These are phyloP conservation scores for Norana najaformis DNA, from an alignment of 2,888 invertebrate genomes.

Conservation along the genomic window DNA sequence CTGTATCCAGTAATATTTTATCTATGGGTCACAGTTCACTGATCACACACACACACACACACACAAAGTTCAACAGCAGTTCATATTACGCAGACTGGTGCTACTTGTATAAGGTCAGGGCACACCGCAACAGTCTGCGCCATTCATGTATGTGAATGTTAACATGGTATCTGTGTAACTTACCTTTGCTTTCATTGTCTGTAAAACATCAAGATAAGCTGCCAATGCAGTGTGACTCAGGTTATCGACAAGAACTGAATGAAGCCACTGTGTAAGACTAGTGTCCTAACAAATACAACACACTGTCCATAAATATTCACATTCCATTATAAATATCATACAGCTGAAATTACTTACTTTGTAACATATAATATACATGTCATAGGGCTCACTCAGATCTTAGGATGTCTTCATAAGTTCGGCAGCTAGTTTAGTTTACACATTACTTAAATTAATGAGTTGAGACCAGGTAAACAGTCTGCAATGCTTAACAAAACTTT, in stretches of 20 bases:
- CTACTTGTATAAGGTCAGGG: neutral
- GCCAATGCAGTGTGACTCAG: conserved; percentile 72
- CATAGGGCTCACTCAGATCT: neutral
- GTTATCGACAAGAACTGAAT: conserved; percentile 73
- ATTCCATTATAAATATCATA: neutral
- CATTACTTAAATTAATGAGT: neutral
- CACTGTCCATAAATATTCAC: neutral
- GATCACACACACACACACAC: neutral
- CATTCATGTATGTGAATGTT: neutral
- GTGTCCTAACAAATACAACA: conserved; percentile 65
- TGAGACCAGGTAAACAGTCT: neutral
- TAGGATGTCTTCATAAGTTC: neutral
- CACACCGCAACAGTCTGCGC: neutral
- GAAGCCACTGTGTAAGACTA: conserved; percentile 77
- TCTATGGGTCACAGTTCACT: neutral
- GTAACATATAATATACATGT: neutral
- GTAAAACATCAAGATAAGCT: conserved; percentile 77
- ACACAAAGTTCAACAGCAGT: neutral
- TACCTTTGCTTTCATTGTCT: conserved; percentile 67
- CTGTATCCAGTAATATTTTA: no score
- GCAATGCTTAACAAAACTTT: neutral
- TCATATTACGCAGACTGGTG: neutral
- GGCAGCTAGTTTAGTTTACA: neutral
- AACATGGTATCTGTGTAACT: conserved; percentile 40
- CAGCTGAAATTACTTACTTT: conserved; percentile 2